phyloP scores from a whole-genome alignment of 2,113 vertebrate genomes.

The Lycaon pictus region DNA sequence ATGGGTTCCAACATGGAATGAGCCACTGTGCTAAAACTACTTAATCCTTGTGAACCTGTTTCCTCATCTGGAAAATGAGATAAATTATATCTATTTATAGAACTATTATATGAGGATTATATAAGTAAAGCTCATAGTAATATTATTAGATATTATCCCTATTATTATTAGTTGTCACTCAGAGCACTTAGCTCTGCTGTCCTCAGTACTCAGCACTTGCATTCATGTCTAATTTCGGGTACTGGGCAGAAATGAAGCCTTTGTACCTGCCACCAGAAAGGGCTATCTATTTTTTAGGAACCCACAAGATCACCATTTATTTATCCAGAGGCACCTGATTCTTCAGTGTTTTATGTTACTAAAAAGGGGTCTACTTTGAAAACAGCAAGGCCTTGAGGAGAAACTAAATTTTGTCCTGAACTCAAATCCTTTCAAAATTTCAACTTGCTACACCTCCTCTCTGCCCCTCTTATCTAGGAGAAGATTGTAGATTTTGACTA shows the following conservation, averaged over 20 bases:
- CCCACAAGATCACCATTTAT: background rate
- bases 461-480: background rate
- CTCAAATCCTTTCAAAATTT: slow-evolving; percentile 33
- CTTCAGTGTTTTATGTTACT: slow-evolving; percentile 5
- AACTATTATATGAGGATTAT: background rate
- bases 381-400: background rate
- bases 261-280: background rate
- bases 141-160: background rate
- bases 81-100: background rate
- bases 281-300: background rate
- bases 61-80: slow-evolving; percentile 30
- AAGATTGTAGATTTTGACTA: slow-evolving; percentile 21
- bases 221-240: background rate
- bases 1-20: background rate
- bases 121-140: background rate
- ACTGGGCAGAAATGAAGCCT: background rate
- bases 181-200: background rate
- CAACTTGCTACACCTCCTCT: background rate
- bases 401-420: background rate
- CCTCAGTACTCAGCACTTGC: background rate
- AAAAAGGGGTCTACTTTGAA: background rate
- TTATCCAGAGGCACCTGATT: background rate
- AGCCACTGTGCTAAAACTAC: background rate
- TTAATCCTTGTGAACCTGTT: background rate
- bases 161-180: background rate